Conservation (phyloP, 2,113 vertebrate genomes). For the Dromiciops gliroides region DNA sequence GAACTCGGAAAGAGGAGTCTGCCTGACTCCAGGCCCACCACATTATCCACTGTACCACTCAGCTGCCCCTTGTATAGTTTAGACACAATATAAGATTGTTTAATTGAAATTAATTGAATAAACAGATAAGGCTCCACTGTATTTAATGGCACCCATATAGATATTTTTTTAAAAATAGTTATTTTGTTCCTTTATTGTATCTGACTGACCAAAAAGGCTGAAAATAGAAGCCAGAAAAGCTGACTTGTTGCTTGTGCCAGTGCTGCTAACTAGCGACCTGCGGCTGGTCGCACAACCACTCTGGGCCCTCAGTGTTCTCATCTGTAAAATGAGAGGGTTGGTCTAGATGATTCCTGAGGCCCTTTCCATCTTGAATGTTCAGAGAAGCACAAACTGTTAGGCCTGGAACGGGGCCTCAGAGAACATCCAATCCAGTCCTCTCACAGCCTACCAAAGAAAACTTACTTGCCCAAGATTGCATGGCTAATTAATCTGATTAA, state of each 20-base stretch:
- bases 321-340: neutral
- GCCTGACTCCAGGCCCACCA: neutral
- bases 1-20: neutral
- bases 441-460: neutral
- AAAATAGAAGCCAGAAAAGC: neutral
- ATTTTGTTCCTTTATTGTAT: neutral
- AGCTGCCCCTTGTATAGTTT: neutral
- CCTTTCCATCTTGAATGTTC: neutral
- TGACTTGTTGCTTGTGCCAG: neutral
- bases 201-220: neutral
- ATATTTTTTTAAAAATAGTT: neutral
- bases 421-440: neutral
- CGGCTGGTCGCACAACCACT: neutral
- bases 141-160: neutral
- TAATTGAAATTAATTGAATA: neutral
- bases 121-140: neutral
- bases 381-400: neutral
- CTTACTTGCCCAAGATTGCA: neutral
- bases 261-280: neutral
- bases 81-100: neutral
- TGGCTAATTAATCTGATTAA: neutral
- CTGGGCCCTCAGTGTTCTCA: neutral
- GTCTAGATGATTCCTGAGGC: neutral
- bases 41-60: neutral
- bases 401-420: neutral